Conservation (phyloP, 2,797 vertebrate genomes). For the Eospalax fontanierii region DNA sequence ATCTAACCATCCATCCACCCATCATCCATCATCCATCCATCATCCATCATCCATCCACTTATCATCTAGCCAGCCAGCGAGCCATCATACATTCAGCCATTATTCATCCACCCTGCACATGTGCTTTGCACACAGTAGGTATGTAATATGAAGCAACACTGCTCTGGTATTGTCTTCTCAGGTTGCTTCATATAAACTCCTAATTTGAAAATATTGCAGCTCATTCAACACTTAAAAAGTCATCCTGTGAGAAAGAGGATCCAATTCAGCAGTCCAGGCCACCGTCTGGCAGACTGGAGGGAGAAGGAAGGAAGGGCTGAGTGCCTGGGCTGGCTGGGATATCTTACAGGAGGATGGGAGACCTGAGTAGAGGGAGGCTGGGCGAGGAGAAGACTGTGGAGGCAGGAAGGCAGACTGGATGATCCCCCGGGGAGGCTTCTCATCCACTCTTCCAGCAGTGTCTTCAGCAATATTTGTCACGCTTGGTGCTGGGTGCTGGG, state of each 20-base stretch:
- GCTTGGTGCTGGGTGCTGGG: neutral
- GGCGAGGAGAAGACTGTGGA: neutral
- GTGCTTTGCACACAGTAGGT: neutral
- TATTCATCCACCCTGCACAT: accelerated
- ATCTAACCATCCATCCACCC: neutral
- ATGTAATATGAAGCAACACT: neutral
- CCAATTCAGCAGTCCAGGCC: neutral
- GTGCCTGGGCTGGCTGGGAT: neutral
- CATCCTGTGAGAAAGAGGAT: neutral
- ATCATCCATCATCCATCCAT: neutral
- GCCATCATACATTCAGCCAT: neutral
- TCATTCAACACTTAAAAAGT: neutral
- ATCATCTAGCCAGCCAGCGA: neutral
- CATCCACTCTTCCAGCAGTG: neutral
- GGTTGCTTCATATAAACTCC: neutral
- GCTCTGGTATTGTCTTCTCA: neutral
- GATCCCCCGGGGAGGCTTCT: neutral
- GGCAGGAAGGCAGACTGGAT: neutral
- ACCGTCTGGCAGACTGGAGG: neutral
- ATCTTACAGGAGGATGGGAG: neutral
- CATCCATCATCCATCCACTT: too few species aligned
- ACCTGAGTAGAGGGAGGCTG: neutral
- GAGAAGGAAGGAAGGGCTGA: neutral
- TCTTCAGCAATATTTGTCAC: neutral
- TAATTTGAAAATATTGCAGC: neutral